Evolutionary conservation across 1,140 invertebrate species (phyloP).

Genomic region (Luehdorfia chinensis): DNA sequence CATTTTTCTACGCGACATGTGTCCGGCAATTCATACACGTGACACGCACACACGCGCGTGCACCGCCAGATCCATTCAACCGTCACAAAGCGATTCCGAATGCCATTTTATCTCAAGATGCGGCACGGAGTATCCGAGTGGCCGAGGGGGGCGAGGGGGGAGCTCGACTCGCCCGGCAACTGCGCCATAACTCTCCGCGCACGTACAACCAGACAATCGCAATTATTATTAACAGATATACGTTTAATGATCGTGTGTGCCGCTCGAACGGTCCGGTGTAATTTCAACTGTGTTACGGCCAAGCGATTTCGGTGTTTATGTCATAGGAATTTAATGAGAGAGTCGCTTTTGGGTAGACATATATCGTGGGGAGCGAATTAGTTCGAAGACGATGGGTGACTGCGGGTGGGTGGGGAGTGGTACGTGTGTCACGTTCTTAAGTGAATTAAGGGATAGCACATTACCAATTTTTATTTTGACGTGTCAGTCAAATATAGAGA

Average conservation of each 20-base stretch:
- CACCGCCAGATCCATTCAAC: conserved; percentile 41
- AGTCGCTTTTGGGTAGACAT: conserved; percentile 28
- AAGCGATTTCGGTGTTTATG: conserved; percentile 38
- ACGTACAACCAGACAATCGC: conserved; percentile 60
- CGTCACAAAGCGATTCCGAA: conserved; percentile 51
- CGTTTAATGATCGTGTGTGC: conserved; percentile 52
- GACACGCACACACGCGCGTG: conserved; percentile 21
- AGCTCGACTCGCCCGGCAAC: conserved; percentile 40
- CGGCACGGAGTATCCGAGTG: conserved; percentile 30
- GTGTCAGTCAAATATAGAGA: no score
- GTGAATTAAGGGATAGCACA: conserved; percentile 34
- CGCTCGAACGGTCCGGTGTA: conserved; percentile 31
- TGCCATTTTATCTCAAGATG: conserved; percentile 58
- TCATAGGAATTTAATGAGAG: conserved; percentile 35
- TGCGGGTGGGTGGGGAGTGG: conserved; percentile 15
- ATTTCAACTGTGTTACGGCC: conserved; percentile 28
- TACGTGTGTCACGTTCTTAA: conserved; percentile 29
- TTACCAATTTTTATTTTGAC: no score
- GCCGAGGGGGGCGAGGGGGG: conserved; percentile 20
- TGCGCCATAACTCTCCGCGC: conserved; percentile 58
- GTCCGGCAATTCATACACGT: conserved; percentile 7
- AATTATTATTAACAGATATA: conserved; percentile 68
- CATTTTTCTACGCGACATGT: conserved; percentile 2
- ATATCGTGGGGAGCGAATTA: conserved; percentile 40
- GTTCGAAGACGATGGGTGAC: conserved; percentile 27